Conservation (phyloP, 2,888 invertebrate genomes). For the Thera obeliscata region DNA sequence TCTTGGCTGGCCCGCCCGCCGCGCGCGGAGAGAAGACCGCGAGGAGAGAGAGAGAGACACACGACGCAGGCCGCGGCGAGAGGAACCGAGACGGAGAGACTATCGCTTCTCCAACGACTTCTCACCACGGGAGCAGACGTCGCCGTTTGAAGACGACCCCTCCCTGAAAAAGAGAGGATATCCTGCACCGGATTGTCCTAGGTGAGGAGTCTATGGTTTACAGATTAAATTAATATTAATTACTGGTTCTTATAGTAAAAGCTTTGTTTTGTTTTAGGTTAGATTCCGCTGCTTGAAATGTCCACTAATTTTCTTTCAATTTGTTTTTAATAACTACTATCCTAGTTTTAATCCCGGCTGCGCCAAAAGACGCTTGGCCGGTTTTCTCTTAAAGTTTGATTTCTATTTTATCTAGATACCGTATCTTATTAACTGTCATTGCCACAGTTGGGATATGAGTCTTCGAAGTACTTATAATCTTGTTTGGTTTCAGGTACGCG, state of each 20-base stretch:
- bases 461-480: neutral
- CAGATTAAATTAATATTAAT: neutral
- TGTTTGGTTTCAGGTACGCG: conserved; percentile 16
- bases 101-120: conserved; percentile 86
- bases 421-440: no score
- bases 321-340: no score
- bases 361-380: no score
- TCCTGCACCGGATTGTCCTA: conserved; percentile 70
- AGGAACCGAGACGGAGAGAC: conserved; percentile 62
- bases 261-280: no score
- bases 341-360: no score
- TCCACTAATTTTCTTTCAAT: no score
- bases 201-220: conserved; percentile 48
- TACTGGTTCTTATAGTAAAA: no score
- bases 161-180: conserved; percentile 72
- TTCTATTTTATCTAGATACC: no score
- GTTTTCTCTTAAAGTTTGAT: no score
- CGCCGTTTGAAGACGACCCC: conserved; percentile 86
- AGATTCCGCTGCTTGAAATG: no score
- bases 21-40: conserved; percentile 56
- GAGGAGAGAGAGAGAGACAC: conserved; percentile 52
- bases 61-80: conserved; percentile 55
- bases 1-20: conserved; percentile 66
- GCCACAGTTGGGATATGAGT: no score
- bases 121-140: conserved; percentile 80